phyloP scores from a whole-genome alignment of 2,888 invertebrate genomes.

The Willowsia nigromaculata region DNA sequence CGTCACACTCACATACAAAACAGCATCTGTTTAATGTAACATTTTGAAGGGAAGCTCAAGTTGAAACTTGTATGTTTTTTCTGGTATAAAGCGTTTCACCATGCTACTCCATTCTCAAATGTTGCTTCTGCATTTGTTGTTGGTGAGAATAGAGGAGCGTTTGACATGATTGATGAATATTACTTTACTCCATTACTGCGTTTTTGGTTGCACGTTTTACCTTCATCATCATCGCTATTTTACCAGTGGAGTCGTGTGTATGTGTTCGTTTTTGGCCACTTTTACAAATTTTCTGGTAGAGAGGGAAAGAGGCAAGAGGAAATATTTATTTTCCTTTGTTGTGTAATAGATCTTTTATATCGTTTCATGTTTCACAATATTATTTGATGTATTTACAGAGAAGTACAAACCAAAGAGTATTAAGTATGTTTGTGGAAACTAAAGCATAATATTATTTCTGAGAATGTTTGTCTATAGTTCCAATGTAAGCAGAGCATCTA shows the following conservation, averaged over 20 bases:
- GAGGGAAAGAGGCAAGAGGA: background rate
- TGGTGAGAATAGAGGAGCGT: constrained; percentile 38
- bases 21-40: constrained; percentile 3
- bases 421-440: background rate
- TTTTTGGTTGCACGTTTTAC: constrained; percentile 46
- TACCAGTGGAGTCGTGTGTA: background rate
- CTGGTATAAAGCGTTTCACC: background rate
- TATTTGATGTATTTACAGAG: background rate
- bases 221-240: background rate
- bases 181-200: constrained; percentile 61
- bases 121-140: background rate
- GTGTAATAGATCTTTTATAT: constrained; percentile 6
- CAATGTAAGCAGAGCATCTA: no score
- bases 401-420: background rate
- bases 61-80: background rate
- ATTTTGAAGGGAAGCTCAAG: background rate
- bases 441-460: no score
- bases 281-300: background rate
- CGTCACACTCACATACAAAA: background rate
- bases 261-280: constrained; percentile 45
- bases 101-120: background rate
- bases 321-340: constrained; percentile 23
- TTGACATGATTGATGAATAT: constrained; percentile 68
- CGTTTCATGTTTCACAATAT: constrained; percentile 13
- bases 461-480: no score